Evolutionary conservation across 2,797 vertebrate genomes (phyloP), one percentile per base, ranked within the genome.

Genomic region (Dromococcyx pavoninus): DNA sequence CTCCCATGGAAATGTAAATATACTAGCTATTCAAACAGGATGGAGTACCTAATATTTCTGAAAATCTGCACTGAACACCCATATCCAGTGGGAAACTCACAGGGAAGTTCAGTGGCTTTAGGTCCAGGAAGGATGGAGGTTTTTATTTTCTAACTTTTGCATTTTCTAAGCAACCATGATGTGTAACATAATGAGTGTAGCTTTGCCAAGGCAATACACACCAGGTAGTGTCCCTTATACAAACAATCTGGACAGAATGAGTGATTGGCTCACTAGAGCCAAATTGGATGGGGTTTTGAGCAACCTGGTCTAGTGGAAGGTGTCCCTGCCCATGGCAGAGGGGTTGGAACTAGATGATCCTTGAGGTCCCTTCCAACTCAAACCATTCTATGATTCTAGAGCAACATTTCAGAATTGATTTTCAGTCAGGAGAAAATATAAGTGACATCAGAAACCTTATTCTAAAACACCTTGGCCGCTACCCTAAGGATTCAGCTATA

Each of bases 341-440:
- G n/a, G n/a, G n/a, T n/a, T n/a, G n/a, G n/a, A n/a, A n/a, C n/a
- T n/a, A n/a, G n/a, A n/a, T n/a, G n/a, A n/a, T n/a, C n/a, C n/a
- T n/a, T n/a, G n/a, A n/a, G n/a, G n/a, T n/a, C n/a, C n/a, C n/a
- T n/a, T n/a, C n/a, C n/a, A n/a, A n/a, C n/a, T n/a, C n/a, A n/a
- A n/a, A n/a, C n/a, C n/a, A n/a, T n/a, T n/a, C n/a, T n/a, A n/a
- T n/a, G n/a, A n/a, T n/a, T n/a, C n/a, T n/a, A n/a, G 7, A 86
- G 28, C 13, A 92, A 67, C 88, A 74, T 48, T 83, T 93, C 37
- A 60, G 71, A 79, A 66, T 39, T 86, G 13, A 72, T 92, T 93
- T 97, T 94, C 60, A 92, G 19, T 77, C 50, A 83, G 39, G 58
- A 44, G 21, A 91, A 89, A 95, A 57, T 32, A 22, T 14, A 80